Evolutionary conservation across 2,797 vertebrate species (phyloP), one percentile per base, ranked within the genome.

Genomic region (Delichon dasypus): DNA sequence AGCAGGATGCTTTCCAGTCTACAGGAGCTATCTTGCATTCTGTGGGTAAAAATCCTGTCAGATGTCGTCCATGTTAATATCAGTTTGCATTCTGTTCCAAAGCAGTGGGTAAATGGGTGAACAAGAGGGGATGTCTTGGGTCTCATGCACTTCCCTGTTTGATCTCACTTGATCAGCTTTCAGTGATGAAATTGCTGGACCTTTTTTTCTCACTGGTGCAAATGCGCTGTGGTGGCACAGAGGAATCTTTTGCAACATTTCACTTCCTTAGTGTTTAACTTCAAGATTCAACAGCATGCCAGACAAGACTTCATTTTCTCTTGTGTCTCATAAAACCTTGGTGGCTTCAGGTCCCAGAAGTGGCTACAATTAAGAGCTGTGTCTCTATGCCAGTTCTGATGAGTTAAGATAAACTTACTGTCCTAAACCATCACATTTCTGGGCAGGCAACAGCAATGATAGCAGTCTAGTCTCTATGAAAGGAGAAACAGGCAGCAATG

Each of bases 41-140:
- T 92, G 68, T 54, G 84, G 85, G 93, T 89, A 96, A 96, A 97
- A 97, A 95, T 88, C 88, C 84, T 91, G 91, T 79, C 92, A 74
- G 61, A 71, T 58, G 32, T 87, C 79, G 73, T 73, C 78, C 55
- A 3, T 66, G 71, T 60, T 77, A 34, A 18, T 79, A 66, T 25
- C 36, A 60, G 54, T 42, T 71, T 78, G 60, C 51, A 36, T 57
- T 85, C 67, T 57, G 14, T 38, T 13, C 55, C 48, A 53, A 55
- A 57, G 61, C 44, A 86, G 42, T 17, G 50, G 55, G 57, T 40
- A 64, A 48, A 55, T 32, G 27, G 26, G 40, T 62, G 62, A 85
- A 77, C 54, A n/a, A 81, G 48, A 87, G 23, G 32, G 34, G 13
- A 21, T 48, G 34, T 44, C 67, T 48, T 67, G 34, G 19, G 42